Evolutionary conservation across 2,888 invertebrate genomes (phyloP).

Genomic region (Netelia melanura): DNA sequence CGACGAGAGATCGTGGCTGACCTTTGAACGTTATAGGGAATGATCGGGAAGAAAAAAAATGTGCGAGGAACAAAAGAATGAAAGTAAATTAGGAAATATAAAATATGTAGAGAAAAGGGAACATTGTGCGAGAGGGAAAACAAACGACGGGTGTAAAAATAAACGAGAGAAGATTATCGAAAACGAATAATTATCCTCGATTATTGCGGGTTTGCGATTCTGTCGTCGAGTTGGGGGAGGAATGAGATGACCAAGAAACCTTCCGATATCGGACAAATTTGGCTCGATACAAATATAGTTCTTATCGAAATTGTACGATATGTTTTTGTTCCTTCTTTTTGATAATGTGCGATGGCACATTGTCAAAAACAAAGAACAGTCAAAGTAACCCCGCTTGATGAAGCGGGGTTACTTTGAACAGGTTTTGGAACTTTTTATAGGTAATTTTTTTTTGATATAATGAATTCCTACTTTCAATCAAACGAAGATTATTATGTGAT

Average conservation of each 20-base stretch:
- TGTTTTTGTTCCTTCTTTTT: no score
- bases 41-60: conserved; percentile 20
- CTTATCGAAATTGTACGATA: not conserved
- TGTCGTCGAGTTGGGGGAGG: not conserved
- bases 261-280: conserved; percentile 18
- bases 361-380: no score
- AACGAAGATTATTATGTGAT: no score
- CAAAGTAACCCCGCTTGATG: no score
- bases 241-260: not conserved
- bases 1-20: conserved; percentile 26
- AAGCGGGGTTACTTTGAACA: no score
- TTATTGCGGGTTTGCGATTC: not conserved
- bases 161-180: no score
- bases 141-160: no score
- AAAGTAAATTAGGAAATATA: not conserved
- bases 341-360: no score
- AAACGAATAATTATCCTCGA: no score
- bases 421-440: no score
- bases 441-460: not conserved
- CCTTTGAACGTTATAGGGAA: conserved; percentile 57
- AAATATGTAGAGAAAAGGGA: no score
- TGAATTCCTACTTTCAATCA: not conserved
- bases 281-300: not conserved
- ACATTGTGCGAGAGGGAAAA: no score
- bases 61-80: not conserved